Evolutionary conservation across 2,797 vertebrate species (phyloP).

Genomic region (Knipowitschia caucasica): DNA sequence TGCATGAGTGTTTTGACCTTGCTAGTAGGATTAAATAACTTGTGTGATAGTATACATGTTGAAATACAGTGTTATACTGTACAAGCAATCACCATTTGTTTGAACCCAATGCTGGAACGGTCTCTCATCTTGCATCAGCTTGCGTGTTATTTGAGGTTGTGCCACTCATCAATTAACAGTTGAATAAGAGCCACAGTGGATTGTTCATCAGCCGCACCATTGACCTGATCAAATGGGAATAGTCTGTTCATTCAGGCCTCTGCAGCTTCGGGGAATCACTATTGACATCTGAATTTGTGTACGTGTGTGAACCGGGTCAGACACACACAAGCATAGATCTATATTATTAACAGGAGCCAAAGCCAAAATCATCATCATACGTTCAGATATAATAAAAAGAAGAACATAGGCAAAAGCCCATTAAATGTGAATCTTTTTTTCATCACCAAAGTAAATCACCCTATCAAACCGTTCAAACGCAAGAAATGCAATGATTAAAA

Average conservation of each 20-base stretch:
- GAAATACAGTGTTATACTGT: too few relatives aligned
- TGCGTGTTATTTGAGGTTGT: slow-evolving; percentile 11
- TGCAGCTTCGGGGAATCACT: slow-evolving; percentile 19
- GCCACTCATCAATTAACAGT: slow-evolving; percentile 23
- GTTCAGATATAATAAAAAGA: background rate
- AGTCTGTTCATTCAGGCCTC: slow-evolving; percentile 16
- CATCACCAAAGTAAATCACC: background rate
- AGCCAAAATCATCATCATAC: background rate
- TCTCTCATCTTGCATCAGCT: slow-evolving; percentile 4
- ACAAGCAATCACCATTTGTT: background rate
- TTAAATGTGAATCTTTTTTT: background rate
- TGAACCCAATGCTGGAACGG: slow-evolving; percentile 10
- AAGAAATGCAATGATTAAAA: too few relatives aligned
- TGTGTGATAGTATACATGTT: too few relatives aligned
- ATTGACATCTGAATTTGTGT: slow-evolving; percentile 37
- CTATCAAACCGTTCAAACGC: too few relatives aligned
- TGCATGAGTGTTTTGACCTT: too few relatives aligned
- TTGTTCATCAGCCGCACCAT: slow-evolving; percentile 21
- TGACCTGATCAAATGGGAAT: slow-evolving; percentile 19
- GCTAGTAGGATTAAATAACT: too few relatives aligned
- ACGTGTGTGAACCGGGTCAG: slow-evolving; percentile 18
- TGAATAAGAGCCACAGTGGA: slow-evolving; percentile 32
- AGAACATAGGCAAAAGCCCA: background rate
- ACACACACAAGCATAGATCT: background rate
- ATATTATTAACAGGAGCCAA: too few relatives aligned